These are phyloP conservation scores for Malthinus flaveolus DNA, from an alignment of 2,888 invertebrate species.

Conservation along the genomic window DNA sequence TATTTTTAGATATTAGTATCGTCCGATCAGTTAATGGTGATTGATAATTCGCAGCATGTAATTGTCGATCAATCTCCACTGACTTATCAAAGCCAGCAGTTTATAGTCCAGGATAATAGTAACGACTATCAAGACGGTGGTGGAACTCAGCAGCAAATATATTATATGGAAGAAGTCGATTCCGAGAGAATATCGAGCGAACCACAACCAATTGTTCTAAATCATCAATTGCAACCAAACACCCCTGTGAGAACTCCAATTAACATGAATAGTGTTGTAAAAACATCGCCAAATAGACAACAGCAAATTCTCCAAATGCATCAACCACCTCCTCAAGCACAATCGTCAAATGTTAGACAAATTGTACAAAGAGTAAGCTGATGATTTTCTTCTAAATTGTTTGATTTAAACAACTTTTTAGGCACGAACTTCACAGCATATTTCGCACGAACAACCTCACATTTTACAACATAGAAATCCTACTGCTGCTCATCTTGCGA, in stretches of 20 bases:
- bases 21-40: conserved; percentile 51
- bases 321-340: conserved; percentile 10
- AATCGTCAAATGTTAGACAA: conserved; percentile 17
- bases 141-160: conserved; percentile 38
- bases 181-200: conserved; percentile 22
- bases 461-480: conserved; percentile 9
- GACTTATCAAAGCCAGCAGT: conserved; percentile 42
- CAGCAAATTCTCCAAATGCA: conserved; percentile 4
- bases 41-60: conserved; percentile 56
- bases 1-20: conserved; percentile 43
- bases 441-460: conserved; percentile 7
- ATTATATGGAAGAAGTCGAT: conserved; percentile 42
- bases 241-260: conserved; percentile 7
- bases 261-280: no score
- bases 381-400: neutral
- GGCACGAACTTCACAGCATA: conserved; percentile 2
- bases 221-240: conserved; percentile 38
- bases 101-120: conserved; percentile 35
- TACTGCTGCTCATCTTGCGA: conserved; percentile 1
- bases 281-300: conserved; percentile 6
- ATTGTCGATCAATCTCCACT: conserved; percentile 46
- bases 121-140: conserved; percentile 31
- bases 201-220: conserved; percentile 44
- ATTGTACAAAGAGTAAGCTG: conserved; percentile 23
- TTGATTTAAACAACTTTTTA: neutral